These are phyloP conservation scores for Panthera tigris DNA, from an alignment of 2,113 vertebrate species.

Conservation along the genomic window DNA sequence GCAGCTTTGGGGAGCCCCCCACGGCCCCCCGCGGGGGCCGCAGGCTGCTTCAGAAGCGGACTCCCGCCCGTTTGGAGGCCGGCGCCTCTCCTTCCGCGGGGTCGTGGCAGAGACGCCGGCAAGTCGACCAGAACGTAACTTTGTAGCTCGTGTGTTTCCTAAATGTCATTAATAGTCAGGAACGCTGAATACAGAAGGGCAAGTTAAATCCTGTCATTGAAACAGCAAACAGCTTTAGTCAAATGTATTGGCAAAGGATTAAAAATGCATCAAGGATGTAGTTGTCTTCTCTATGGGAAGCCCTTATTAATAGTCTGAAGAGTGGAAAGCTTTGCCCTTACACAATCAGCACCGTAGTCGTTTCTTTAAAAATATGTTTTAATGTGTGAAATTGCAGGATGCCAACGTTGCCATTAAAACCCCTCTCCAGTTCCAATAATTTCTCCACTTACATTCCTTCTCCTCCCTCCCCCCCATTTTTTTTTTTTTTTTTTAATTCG, in stretches of 20 bases:
- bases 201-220: slow-evolving; percentile 91
- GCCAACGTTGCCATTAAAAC: slow-evolving; percentile 87
- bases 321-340: slow-evolving; percentile 87
- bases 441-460: slow-evolving; percentile 83
- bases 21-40: accelerated
- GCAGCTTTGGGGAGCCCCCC: background rate
- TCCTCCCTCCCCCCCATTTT: background rate
- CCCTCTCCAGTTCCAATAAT: slow-evolving; percentile 85
- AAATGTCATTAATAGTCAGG: slow-evolving; percentile 87
- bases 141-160: slow-evolving; percentile 78
- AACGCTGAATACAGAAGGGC: slow-evolving; percentile 85
- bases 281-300: slow-evolving; percentile 90
- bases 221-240: slow-evolving; percentile 92
- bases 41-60: background rate
- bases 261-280: slow-evolving; percentile 91
- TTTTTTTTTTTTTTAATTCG: too few relatives aligned
- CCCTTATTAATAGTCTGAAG: slow-evolving; percentile 91
- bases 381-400: slow-evolving; percentile 90
- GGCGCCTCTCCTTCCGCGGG: background rate
- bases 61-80: background rate
- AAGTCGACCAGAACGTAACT: slow-evolving; percentile 73
- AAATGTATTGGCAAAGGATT: slow-evolving; percentile 92
- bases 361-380: slow-evolving; percentile 83
- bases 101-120: background rate
- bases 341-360: slow-evolving; percentile 83